phyloP scores from a whole-genome alignment of 1,140 invertebrate genomes.

The Brachionus plicatilis region DNA sequence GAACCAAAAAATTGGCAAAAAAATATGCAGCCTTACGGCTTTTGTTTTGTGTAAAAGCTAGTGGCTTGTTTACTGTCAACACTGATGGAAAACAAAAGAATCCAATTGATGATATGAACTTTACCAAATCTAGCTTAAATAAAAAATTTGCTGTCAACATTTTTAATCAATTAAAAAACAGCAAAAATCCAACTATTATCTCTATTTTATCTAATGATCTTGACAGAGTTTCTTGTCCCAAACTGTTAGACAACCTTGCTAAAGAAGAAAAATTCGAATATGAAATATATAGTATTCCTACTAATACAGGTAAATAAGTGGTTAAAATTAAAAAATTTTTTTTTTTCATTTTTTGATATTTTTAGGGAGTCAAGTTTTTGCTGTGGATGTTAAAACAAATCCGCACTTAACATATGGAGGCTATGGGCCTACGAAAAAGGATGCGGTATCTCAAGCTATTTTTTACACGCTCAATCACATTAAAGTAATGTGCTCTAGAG shows the following conservation, averaged over 20 bases:
- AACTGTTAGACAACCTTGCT: neutral
- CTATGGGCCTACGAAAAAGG: neutral
- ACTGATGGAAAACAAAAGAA: neutral
- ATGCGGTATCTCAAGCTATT: neutral
- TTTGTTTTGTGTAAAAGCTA: neutral
- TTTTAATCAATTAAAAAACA: neutral
- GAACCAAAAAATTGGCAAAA: conserved; percentile 38
- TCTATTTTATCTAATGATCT: neutral
- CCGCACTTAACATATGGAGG: conserved; percentile 19
- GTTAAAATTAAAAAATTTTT: neutral
- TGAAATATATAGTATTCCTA: conserved; percentile 17
- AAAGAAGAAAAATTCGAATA: conserved; percentile 24
- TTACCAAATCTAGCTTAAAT: neutral
- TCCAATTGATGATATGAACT: neutral
- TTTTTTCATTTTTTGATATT: neutral
- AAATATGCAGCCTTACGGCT: neutral
- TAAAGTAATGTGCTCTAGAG: conserved; percentile 3
- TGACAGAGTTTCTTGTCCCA: neutral
- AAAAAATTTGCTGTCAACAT: neutral
- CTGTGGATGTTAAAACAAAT: neutral
- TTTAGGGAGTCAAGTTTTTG: neutral
- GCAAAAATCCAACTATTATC: conserved; percentile 13
- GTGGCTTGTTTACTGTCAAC: neutral
- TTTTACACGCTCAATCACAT: conserved; percentile 25
- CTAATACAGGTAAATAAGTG: neutral